Conservation (phyloP, 2,888 invertebrate species). For the Beris chalybata region DNA sequence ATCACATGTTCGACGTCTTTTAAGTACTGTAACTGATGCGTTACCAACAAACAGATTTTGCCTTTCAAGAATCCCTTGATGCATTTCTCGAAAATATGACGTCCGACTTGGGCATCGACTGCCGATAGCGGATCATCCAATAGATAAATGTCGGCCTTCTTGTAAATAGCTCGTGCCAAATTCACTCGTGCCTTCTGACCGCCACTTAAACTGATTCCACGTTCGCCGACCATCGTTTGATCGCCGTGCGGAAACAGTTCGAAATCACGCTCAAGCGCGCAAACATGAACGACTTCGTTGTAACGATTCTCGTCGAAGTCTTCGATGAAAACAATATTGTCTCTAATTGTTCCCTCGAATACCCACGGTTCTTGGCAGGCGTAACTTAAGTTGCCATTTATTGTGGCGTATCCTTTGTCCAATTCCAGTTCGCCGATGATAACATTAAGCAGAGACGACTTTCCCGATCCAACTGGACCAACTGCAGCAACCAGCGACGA, state of each 20-base stretch:
- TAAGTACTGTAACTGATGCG: constrained; percentile 68
- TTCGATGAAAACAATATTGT: constrained; percentile 90
- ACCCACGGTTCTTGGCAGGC: constrained; percentile 85
- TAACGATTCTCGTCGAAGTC: constrained; percentile 63
- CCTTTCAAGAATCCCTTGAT: constrained; percentile 62
- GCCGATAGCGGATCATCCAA: constrained; percentile 79
- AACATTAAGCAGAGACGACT: constrained; percentile 71
- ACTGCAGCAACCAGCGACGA: constrained; percentile 56
- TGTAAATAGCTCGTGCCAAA: constrained; percentile 73
- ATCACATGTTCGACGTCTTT: constrained; percentile 61
- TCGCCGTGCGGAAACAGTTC: constrained; percentile 62
- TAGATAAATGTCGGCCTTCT: constrained; percentile 73
- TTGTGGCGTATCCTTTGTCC: constrained; percentile 61
- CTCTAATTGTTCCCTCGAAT: constrained; percentile 76
- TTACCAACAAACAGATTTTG: constrained; percentile 72
- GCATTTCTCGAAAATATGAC: constrained; percentile 75
- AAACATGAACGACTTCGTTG: constrained; percentile 60
- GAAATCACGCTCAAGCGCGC: constrained; percentile 67
- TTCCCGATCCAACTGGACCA: constrained; percentile 76
- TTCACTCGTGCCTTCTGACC: constrained; percentile 77
- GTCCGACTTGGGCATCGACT: constrained; percentile 76
- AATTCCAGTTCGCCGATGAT: constrained; percentile 74
- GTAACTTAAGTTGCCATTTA: constrained; percentile 71
- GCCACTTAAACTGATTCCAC: constrained; percentile 72
- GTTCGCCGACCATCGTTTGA: constrained; percentile 63